A percentile compares a stretch with the other conserved stretches of the same genome.
phyloP scores from a whole-genome alignment of 2,888 invertebrate genomes.

The Morinoia aosen region DNA sequence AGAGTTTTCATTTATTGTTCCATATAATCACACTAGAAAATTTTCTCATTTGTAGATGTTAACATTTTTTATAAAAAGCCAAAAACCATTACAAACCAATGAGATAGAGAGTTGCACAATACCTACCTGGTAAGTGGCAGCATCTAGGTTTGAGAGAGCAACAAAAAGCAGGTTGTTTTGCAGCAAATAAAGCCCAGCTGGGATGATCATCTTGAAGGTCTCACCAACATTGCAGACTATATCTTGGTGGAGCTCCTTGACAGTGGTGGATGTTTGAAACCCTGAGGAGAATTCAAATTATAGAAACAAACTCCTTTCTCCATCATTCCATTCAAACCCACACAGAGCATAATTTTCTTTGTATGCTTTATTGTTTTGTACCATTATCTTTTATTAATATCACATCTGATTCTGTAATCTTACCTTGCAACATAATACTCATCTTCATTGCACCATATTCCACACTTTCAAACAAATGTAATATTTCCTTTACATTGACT shows the following conservation, averaged over 20 bases:
- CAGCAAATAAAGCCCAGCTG: constrained; percentile 66
- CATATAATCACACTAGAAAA: too few species aligned
- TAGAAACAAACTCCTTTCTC: neutral
- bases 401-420: neutral
- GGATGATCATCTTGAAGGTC: constrained; percentile 62
- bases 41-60: too few species aligned
- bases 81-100: too few species aligned
- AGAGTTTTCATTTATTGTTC: too few species aligned
- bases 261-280: constrained; percentile 32
- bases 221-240: constrained; percentile 59
- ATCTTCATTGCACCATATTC: neutral
- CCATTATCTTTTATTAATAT: neutral
- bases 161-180: constrained; percentile 68
- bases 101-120: neutral
- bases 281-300: neutral
- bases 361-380: neutral
- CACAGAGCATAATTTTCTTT: neutral
- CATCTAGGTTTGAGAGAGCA: constrained; percentile 68
- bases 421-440: neutral
- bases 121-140: constrained; percentile 68
- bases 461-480: neutral
- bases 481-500: too few species aligned
- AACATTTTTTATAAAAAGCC: too few species aligned
- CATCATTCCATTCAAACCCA: too few species aligned
- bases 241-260: constrained; percentile 57